These are phyloP conservation scores for Oncorhynchus keta DNA, from an alignment of 2,113 vertebrate genomes.

Conservation along the genomic window DNA sequence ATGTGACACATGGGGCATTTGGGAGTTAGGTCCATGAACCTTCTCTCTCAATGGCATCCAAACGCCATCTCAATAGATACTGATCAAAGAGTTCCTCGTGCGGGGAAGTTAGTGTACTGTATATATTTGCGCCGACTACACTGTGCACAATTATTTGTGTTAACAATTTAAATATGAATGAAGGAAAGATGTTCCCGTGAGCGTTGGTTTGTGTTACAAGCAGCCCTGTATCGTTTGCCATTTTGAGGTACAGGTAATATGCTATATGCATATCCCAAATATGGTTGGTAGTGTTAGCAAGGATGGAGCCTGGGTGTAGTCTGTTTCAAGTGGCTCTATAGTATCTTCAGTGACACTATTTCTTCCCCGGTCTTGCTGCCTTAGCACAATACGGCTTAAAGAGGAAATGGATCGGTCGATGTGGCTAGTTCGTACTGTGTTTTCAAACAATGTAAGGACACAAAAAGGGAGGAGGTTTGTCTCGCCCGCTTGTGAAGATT, in stretches of 20 bases:
- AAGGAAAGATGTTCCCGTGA: not conserved
- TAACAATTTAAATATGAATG: slow-evolving; percentile 40
- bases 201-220: not conserved
- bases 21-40: slow-evolving; percentile 34
- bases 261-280: not conserved
- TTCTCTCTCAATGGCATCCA: slow-evolving; percentile 49
- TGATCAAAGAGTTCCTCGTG: slow-evolving; percentile 31
- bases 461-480: no score
- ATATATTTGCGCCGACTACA: slow-evolving; percentile 1
- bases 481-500: no score
- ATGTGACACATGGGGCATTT: slow-evolving; percentile 32
- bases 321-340: not conserved
- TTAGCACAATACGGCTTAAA: not conserved
- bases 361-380: not conserved
- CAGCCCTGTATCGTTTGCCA: not conserved
- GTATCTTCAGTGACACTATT: not conserved
- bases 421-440: no score
- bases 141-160: slow-evolving; percentile 27
- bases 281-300: not conserved
- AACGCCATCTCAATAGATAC: slow-evolving; percentile 53
- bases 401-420: no score
- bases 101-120: slow-evolving; percentile 24
- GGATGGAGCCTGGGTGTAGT: not conserved
- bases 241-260: slow-evolving; percentile 8
- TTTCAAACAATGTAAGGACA: no score